Base-by-base conservation (phyloP, 2,797 vertebrate genomes). In the Thripadectes ignobilis region DNA sequence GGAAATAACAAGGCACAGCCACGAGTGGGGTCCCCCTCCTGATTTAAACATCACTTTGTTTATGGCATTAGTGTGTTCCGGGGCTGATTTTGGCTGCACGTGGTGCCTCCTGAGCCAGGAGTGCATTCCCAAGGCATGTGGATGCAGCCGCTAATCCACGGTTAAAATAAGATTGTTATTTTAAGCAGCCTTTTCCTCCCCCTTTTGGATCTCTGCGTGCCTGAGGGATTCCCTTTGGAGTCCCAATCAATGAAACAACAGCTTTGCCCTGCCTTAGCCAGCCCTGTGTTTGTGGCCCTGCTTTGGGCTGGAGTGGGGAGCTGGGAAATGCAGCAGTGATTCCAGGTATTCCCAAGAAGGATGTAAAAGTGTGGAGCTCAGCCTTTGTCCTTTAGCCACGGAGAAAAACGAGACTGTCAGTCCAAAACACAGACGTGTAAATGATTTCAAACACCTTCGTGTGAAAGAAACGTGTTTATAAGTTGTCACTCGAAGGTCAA, bases 161-260 rank as follows among this genome's bases (percentile, higher is more conserved):
- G 63, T 95, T 95, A 93, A 95, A 97, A 95, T 79, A 94, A 95
- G 87, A 19, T 7, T 16, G 90, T 95, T 97, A 96, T 96, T 97
- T 96, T 95, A 91, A 94, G 84, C 1, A 14, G 61, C 51, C 10
- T 78, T 90, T 77, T 75, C 77, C 74, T 80, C 27, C 9, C n/a
- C 66, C 12, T 72, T 59, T 61, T 72, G 54, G 61, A 65, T 85
- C 85, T 84, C 76, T 26, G 4, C 66, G 81, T 95, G 87, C 93
- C 76, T 94, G 74, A 94, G 96, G 97, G 95, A 97, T 95, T 97
- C 95, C 96, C 97, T 95, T 71, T 54, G 81, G 93, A 92, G 71
- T 71, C 95, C 78, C 61, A 88, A 29, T 59, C 95, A 95, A 91
- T 22, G 76, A 93, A 91, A 36, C 51, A 80, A 14, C 52, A 71